Base-by-base conservation (phyloP, 2,888 invertebrate genomes). In the Hypercompe scribonia region DNA sequence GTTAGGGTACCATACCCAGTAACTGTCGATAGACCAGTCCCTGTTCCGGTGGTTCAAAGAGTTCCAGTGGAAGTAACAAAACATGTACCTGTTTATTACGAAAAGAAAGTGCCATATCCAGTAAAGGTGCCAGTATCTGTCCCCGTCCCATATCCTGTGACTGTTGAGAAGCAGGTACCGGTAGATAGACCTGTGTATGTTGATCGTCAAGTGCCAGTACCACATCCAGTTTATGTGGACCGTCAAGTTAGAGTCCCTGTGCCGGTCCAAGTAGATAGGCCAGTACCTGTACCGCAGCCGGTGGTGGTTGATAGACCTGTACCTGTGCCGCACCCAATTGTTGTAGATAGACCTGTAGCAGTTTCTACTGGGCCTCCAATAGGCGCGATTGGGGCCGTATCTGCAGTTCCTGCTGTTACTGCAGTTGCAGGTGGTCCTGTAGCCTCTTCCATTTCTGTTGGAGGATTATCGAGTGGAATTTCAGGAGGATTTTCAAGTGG, bases 131-230 rank as follows among this genome's bases (percentile, higher is more conserved):
- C 96, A 4, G 94, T 95, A 1, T 89, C 90, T 1, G 96, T 96
- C 34, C 96, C 96, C 0, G 95, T 96, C n/a, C 96, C 96, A 21
- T 96, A 96, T 82, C 97, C 96, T 28, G 96, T 96, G 2, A 93
- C 95, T 2, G 96, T 96, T 3, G 95, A 96, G 83, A 96, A 93
- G 79, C 96, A 96, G 65, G 96, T 97, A 2, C 94, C 96, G 5
- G 95, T 96, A 1, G 94, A 96, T 80, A 93, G 96, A 66, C 97
- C 97, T 1, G 96, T 97, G 64, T 91, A 96, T 80, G 93, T 97
- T 0, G 96, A 96, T 76, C 96, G 96, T 79, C 96, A 96, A 71
- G 93, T 96, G 21, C 88, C 93, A 0, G 94, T 95, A 0, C 94
- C 94, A 0, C 94, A 95, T 61, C 96, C 96, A 33, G 96, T 97